These are phyloP conservation scores for Venturia canescens DNA, from an alignment of 1,140 invertebrate species.

Conservation along the genomic window DNA sequence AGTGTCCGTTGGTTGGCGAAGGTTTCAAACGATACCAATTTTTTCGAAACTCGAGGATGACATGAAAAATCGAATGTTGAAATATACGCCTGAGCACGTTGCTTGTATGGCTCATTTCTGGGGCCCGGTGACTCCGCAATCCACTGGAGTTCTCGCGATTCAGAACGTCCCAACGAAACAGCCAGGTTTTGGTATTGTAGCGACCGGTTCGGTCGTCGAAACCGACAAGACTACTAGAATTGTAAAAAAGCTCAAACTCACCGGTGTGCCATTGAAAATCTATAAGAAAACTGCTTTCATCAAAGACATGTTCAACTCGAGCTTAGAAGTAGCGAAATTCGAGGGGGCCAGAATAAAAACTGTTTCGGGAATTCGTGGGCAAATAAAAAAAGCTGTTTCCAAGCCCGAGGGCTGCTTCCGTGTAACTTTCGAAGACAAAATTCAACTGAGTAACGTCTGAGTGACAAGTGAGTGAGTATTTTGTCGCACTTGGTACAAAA, in stretches of 20 bases:
- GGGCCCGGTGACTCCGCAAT: conserved; percentile 97
- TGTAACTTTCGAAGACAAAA: conserved; percentile 99
- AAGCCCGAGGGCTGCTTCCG: conserved; percentile 94
- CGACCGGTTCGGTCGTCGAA: conserved; percentile 96
- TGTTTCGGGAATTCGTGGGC: conserved; percentile 97
- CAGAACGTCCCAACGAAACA: conserved; percentile 87
- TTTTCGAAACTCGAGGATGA: conserved; percentile 98
- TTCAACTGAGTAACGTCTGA: conserved; percentile 94
- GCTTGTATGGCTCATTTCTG: conserved; percentile 98
- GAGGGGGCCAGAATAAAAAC: conserved; percentile 97
- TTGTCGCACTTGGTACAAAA: conserved; percentile 96
- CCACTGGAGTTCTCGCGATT: conserved; percentile 94
- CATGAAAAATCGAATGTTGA: conserved; percentile 92
- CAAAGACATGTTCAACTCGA: conserved; percentile 96
- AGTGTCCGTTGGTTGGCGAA: conserved; percentile 97
- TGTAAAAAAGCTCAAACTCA: conserved; percentile 98
- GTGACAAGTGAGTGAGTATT: too few species aligned
- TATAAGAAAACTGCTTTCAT: conserved; percentile 99
- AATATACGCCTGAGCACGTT: conserved; percentile 98
- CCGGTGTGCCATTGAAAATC: conserved; percentile 94
- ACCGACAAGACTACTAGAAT: conserved; percentile 95
- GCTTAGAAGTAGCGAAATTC: conserved; percentile 97
- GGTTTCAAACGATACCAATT: conserved; percentile 96
- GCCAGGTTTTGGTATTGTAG: conserved; percentile 95
- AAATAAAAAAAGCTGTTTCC: conserved; percentile 94